Conservation (phyloP, 2,888 invertebrate genomes). For the Caenorhabditis uteleia region DNA sequence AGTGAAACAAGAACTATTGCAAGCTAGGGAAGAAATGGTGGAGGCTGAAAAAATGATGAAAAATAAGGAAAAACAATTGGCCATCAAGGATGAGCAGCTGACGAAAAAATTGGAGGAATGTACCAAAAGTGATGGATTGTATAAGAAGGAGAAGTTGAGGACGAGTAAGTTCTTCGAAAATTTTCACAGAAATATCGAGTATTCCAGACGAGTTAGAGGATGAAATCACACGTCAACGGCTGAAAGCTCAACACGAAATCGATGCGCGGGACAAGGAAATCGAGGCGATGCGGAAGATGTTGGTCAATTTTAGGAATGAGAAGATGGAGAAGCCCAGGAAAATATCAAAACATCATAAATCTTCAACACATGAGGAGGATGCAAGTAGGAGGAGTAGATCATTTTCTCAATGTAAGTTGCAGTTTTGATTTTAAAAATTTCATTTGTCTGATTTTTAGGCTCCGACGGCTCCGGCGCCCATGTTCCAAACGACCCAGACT, state of each 20-base stretch:
- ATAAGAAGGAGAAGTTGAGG: constrained; percentile 15
- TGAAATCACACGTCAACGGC: constrained; percentile 22
- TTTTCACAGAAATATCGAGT: not conserved
- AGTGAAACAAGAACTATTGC: too few species aligned
- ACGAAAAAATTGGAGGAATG: constrained; percentile 11
- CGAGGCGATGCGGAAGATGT: constrained; percentile 33
- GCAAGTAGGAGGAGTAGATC: constrained; percentile 23
- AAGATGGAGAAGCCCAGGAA: constrained; percentile 25
- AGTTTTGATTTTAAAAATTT: too few species aligned
- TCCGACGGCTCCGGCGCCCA: constrained; percentile 8
- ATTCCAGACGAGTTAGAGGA: constrained; percentile 24
- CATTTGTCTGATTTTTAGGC: not conserved
- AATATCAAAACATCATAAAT: constrained; percentile 23
- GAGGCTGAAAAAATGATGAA: constrained; percentile 22
- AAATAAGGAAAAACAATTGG: constrained; percentile 15
- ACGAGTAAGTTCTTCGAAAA: constrained; percentile 11
- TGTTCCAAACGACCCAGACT: constrained; percentile 39
- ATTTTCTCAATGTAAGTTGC: constrained; percentile 23
- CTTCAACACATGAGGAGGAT: constrained; percentile 27
- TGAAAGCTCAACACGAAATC: constrained; percentile 25
- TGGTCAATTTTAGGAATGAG: constrained; percentile 26
- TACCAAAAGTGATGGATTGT: constrained; percentile 14
- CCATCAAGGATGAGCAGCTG: constrained; percentile 10
- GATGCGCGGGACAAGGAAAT: constrained; percentile 29
- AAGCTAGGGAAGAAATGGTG: constrained; percentile 2